Evolutionary conservation across 2,888 invertebrate genomes (phyloP), one percentile per base, ranked within the genome.

Genomic region (Ptilodon capucinus): DNA sequence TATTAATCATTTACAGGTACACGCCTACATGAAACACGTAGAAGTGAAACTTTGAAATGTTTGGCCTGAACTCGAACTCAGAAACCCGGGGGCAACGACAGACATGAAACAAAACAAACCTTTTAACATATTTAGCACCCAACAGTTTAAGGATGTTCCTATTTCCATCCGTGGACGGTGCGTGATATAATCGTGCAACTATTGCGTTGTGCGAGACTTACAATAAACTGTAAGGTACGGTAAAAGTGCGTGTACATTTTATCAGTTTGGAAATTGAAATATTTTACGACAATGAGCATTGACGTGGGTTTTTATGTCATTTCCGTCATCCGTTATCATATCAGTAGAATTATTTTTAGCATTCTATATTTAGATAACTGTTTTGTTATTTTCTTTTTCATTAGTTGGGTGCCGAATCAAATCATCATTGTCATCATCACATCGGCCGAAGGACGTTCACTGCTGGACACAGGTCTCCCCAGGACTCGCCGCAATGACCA

Each of bases 141-240:
- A 11, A 17, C 17, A 13, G 39, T 25, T 43, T 42, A 45, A 50
- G 45, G 40, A 41, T 7, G 11, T 11, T 28, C 44, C 14, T 44
- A 51, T 51, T 34, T 38, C 47, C 43, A 40, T 50, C 40, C 40
- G 36, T 34, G 40, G 44, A 48, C 25, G 36, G 40, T 41, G 43
- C 50, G 47, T 42, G 46, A 40, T 40, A 28, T 28, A 28, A 28
- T 28, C 9, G 2, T 28, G 28, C n/a, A n/a, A n/a, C n/a, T 28
- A 28, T 28, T 28, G 28, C 28, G 28, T 9, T 8, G 28, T 28
- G 9, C n/a, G n/a, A n/a, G n/a, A n/a, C n/a, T n/a, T n/a, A n/a
- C n/a, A n/a, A n/a, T n/a, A n/a, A n/a, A n/a, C n/a, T n/a, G n/a
- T n/a, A n/a, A n/a, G n/a, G n/a, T n/a, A n/a, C n/a, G n/a, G n/a